A percentile compares a stretch with the other conserved stretches of the same genome.
Conservation (phyloP, 1,140 invertebrate species). For the Magallana ariakensis region DNA sequence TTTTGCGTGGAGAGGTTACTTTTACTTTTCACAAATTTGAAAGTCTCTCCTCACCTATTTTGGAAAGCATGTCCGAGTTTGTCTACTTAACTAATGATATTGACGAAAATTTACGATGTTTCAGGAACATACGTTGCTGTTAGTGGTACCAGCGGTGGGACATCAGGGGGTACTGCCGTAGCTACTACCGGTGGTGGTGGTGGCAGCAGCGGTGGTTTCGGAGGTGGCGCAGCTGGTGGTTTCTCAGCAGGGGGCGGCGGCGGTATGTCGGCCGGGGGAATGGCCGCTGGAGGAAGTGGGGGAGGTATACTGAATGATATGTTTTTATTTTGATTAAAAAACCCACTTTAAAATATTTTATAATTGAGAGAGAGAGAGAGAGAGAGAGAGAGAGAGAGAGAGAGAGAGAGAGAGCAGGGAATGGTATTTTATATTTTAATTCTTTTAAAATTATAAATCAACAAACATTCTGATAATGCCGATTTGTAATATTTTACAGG, state of each 20-base stretch:
- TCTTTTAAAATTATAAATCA: no score
- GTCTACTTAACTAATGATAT: no score
- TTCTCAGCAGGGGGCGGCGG: slow-evolving; percentile 10
- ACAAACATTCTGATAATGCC: not conserved
- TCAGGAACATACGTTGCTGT: slow-evolving; percentile 9
- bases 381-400: no score
- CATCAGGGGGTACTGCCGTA: not conserved
- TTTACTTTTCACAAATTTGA: no score
- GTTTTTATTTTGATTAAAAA: not conserved
- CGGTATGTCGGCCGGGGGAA: slow-evolving; percentile 40
- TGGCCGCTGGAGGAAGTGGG: slow-evolving; percentile 13
- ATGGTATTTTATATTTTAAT: no score
- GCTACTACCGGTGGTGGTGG: not conserved
- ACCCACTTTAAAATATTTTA: not conserved
- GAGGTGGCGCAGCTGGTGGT: slow-evolving; percentile 11
- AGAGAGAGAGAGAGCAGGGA: no score
- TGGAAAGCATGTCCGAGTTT: no score
- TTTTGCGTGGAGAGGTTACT: no score
- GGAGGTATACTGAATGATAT: not conserved
- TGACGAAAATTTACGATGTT: not conserved
- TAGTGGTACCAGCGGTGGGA: slow-evolving; percentile 32
- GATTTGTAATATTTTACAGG: not conserved
- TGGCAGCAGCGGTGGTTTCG: not conserved
- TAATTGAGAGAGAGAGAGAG: no score
- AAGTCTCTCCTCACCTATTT: no score